phyloP scores from a whole-genome alignment of 2,797 vertebrate species.

The Sebastes itinus region DNA sequence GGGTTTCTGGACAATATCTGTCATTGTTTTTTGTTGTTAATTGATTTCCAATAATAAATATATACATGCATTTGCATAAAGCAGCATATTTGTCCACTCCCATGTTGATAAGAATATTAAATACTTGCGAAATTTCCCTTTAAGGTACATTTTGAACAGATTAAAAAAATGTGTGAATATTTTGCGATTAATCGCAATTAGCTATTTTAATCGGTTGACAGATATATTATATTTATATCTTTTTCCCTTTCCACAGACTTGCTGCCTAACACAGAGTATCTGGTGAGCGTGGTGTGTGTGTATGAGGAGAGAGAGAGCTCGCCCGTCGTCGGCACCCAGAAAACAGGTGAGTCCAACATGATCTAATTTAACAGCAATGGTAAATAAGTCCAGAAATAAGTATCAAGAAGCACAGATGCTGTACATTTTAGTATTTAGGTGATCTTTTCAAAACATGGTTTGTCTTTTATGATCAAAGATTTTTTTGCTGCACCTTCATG shows the following conservation, averaged over 20 bases:
- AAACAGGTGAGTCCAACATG: slow-evolving; percentile 85
- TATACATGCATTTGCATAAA: no score
- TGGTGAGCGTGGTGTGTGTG: slow-evolving; percentile 92
- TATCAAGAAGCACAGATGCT: background rate
- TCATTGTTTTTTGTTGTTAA: no score
- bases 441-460: background rate
- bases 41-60: no score
- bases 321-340: slow-evolving; percentile 87
- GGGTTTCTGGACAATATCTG: no score
- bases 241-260: slow-evolving; percentile 82
- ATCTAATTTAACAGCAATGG: background rate
- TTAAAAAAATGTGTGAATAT: no score
- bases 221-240: background rate
- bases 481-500: background rate
- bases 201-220: no score
- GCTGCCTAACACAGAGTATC: slow-evolving; percentile 92
- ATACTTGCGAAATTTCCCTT: no score
- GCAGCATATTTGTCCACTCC: no score
- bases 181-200: no score
- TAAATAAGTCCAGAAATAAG: background rate
- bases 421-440: background rate
- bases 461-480: background rate
- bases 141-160: accelerated
- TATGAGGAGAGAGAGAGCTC: slow-evolving; percentile 91
- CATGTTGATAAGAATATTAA: accelerated